Evolutionary conservation across 2,888 invertebrate genomes (phyloP).

Genomic region (Linnaemya tessellans): DNA sequence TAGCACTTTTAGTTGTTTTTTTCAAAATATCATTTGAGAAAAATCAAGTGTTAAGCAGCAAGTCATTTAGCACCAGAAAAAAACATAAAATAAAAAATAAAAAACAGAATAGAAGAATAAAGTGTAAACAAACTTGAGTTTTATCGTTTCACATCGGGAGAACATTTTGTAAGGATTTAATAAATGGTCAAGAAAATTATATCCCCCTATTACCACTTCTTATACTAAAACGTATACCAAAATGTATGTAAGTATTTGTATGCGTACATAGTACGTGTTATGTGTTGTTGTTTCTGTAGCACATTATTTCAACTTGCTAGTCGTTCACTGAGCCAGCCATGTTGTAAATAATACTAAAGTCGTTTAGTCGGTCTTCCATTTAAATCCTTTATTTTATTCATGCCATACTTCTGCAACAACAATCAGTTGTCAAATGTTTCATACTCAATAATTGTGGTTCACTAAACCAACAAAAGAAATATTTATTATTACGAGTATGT

Average conservation of each 20-base stretch:
- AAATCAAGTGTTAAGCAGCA: constrained; percentile 10
- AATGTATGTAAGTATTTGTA: background rate
- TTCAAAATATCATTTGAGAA: constrained; percentile 13
- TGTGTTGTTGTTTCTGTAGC: background rate
- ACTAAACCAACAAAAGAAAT: constrained; percentile 43
- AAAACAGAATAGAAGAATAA: background rate
- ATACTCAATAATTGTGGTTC: constrained; percentile 56
- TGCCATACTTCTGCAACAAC: background rate
- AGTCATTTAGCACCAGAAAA: constrained; percentile 5
- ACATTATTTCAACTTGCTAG: background rate
- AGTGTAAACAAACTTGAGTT: constrained; percentile 45
- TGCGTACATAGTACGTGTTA: background rate
- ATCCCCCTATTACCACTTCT: background rate
- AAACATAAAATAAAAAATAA: background rate
- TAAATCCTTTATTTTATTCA: constrained; percentile 17
- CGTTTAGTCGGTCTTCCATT: constrained; percentile 21
- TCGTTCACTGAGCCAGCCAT: background rate
- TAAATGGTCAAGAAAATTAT: constrained; percentile 8
- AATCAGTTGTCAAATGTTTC: constrained; percentile 59
- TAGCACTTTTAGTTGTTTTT: no score
- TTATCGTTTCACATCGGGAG: constrained; percentile 21
- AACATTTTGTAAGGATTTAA: constrained; percentile 16
- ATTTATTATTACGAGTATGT: constrained; percentile 12
- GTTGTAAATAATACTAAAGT: constrained; percentile 37
- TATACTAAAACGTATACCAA: background rate